Evolutionary conservation across 2,888 invertebrate genomes (phyloP).

Genomic region (Thelaira solivaga): DNA sequence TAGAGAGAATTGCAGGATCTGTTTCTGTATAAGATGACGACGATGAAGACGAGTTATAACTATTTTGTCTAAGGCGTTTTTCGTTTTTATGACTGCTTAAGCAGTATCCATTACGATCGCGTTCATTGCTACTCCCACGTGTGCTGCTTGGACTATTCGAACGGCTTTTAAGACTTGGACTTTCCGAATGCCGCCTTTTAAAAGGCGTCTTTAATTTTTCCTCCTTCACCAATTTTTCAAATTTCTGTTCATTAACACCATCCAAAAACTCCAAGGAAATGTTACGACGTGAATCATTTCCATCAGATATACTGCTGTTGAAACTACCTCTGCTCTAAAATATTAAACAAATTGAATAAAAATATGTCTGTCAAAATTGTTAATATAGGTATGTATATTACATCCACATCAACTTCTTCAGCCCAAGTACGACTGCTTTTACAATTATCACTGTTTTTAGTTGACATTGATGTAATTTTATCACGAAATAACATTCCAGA

Average conservation of each 20-base stretch:
- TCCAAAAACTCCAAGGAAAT: slow-evolving; percentile 69
- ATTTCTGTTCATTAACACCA: slow-evolving; percentile 75
- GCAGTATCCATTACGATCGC: background rate
- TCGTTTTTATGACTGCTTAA: slow-evolving; percentile 67
- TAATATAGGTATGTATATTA: slow-evolving; percentile 11
- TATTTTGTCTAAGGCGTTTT: slow-evolving; percentile 72
- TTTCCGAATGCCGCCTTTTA: slow-evolving; percentile 74
- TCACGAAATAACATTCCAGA: slow-evolving; percentile 45
- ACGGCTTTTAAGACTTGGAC: slow-evolving; percentile 72
- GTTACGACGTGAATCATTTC: slow-evolving; percentile 51
- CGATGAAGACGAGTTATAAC: slow-evolving; percentile 71
- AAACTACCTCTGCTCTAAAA: slow-evolving; percentile 34
- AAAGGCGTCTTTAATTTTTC: slow-evolving; percentile 76
- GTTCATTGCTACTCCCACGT: slow-evolving; percentile 56
- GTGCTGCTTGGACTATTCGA: slow-evolving; percentile 72
- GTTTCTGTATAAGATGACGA: slow-evolving; percentile 79
- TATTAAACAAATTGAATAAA: background rate
- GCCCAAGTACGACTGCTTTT: slow-evolving; percentile 34
- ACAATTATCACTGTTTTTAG: slow-evolving; percentile 17
- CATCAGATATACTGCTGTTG: slow-evolving; percentile 42
- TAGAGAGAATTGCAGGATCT: slow-evolving; percentile 83
- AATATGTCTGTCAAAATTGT: background rate
- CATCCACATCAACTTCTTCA: slow-evolving; percentile 48
- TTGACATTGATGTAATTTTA: slow-evolving; percentile 37
- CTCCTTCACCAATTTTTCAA: slow-evolving; percentile 73